phyloP scores from a whole-genome alignment of 1,140 invertebrate genomes.

The Drosophila tropicalis region DNA sequence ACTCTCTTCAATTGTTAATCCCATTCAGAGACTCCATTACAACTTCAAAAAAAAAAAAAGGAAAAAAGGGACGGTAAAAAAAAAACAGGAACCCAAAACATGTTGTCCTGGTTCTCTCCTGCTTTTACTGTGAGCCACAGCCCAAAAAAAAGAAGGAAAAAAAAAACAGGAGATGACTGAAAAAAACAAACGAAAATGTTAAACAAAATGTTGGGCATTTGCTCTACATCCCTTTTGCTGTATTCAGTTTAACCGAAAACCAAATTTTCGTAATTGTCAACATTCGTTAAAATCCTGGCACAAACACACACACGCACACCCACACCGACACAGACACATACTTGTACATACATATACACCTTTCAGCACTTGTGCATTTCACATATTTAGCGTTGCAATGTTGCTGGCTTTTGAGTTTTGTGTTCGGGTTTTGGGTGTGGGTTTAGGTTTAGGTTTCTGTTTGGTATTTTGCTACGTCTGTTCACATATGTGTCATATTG shows the following conservation, averaged over 20 bases:
- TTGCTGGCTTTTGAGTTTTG: conserved; percentile 36
- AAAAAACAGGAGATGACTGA: conserved; percentile 10
- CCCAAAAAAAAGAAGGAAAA: conserved; percentile 58
- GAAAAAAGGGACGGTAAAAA: background rate
- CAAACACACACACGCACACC: conserved; percentile 46
- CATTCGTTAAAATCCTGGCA: conserved; percentile 75
- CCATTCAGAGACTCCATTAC: conserved; percentile 57
- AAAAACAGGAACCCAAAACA: conserved; percentile 33
- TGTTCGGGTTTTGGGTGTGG: conserved; percentile 41
- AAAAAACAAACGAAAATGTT: conserved; percentile 28
- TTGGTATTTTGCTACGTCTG: conserved; percentile 69
- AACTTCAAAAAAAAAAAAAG: conserved; percentile 47
- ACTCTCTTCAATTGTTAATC: conserved; percentile 61
- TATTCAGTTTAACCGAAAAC: conserved; percentile 69
- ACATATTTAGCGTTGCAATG: conserved; percentile 72
- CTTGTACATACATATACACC: conserved; percentile 30
- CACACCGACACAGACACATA: background rate
- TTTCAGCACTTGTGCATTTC: conserved; percentile 72
- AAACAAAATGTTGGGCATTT: conserved; percentile 40
- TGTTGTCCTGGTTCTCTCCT: conserved; percentile 53
- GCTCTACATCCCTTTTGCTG: conserved; percentile 40
- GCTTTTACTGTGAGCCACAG: conserved; percentile 67
- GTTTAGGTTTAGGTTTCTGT: conserved; percentile 43
- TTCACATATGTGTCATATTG: conserved; percentile 78
- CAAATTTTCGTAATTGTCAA: conserved; percentile 81